Evolutionary conservation across 2,888 invertebrate genomes (phyloP).

Genomic region (Drosophila subquinaria): DNA sequence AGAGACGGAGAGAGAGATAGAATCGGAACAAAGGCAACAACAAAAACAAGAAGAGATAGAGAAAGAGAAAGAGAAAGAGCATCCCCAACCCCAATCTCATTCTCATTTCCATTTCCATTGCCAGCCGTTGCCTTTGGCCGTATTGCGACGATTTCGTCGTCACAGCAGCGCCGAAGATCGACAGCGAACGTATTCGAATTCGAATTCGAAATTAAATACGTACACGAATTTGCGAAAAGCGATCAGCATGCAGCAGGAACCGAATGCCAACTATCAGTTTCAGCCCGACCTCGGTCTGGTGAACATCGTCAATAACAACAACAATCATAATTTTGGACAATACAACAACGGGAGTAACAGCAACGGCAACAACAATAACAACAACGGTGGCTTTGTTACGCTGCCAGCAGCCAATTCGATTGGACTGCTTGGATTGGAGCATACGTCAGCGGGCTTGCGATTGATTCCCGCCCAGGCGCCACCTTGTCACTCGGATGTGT

Average conservation of each 20-base stretch:
- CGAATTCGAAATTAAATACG: slow-evolving; percentile 25
- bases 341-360: not conserved
- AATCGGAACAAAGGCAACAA: not conserved
- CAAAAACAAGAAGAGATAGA: not conserved
- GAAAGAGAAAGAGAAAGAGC: not conserved
- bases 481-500: slow-evolving; percentile 77
- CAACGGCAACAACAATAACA: slow-evolving; percentile 23
- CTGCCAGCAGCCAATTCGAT: slow-evolving; percentile 59
- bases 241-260: slow-evolving; percentile 85
- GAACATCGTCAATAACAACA: slow-evolving; percentile 80
- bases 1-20: slow-evolving; percentile 2
- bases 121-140: slow-evolving; percentile 13
- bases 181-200: slow-evolving; percentile 44
- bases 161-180: slow-evolving; percentile 69
- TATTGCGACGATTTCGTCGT: slow-evolving; percentile 52
- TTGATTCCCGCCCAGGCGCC: slow-evolving; percentile 57
- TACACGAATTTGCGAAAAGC: slow-evolving; percentile 61
- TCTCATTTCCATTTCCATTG: slow-evolving; percentile 3
- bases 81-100: slow-evolving; percentile 10
- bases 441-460: slow-evolving; percentile 66
- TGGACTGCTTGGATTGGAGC: slow-evolving; percentile 68
- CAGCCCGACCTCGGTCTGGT: slow-evolving; percentile 85
- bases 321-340: slow-evolving; percentile 32
- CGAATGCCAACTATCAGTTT: slow-evolving; percentile 85
- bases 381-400: slow-evolving; percentile 58